Base-by-base conservation (phyloP, 2,113 vertebrate genomes). In the Oenanthe oenanthe region DNA sequence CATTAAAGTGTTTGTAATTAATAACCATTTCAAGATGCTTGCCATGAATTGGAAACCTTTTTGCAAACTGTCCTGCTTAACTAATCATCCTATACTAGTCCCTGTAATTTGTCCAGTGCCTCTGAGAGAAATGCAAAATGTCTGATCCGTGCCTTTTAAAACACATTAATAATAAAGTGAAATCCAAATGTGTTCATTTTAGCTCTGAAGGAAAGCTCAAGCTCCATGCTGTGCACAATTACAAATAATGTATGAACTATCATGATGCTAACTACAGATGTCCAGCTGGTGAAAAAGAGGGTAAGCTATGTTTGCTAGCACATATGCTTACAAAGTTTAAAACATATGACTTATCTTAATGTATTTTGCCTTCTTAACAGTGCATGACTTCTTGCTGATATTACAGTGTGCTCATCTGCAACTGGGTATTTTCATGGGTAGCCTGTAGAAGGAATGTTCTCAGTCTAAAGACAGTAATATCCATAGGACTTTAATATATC, bases 21-120 rank as follows among this genome's bases (percentile, higher is more conserved):
- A 89, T 95, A 97, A 97, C 92, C 29, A 89, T 88, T 97, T 95
- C 94, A 97, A 97, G 89, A 96, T 96, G 90, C 66, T 94, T 70
- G 80, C 51, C 85, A 72, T 95, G 56, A 10, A 81, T 73, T 95
- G 83, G 47, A 95, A 97, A 68, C 76, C 47, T 89, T 91, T 88
- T 77, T 87, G 88, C 93, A 97, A 96, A 96, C 75, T 94, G 45
- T 93, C 63, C 87, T 81, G 62, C 84, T 92, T 96, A 94, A 93
- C 89, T 90, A 93, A 94, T 94, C 61, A 60, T 66, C 7, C 7
- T n/a, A 3, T 74, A 31, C 45, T 48, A 83, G 38, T 56, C 47
- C 38, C 40, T 77, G 51, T 63, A 92, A 77, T 88, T 92, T 80
- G 17, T 80, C 53, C 63, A 34, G 36, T 40, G 28, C 22, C 67